Evolutionary conservation across 2,113 vertebrate species (phyloP), one percentile per base, ranked within the genome.

Genomic region (Hepsetus odoe): DNA sequence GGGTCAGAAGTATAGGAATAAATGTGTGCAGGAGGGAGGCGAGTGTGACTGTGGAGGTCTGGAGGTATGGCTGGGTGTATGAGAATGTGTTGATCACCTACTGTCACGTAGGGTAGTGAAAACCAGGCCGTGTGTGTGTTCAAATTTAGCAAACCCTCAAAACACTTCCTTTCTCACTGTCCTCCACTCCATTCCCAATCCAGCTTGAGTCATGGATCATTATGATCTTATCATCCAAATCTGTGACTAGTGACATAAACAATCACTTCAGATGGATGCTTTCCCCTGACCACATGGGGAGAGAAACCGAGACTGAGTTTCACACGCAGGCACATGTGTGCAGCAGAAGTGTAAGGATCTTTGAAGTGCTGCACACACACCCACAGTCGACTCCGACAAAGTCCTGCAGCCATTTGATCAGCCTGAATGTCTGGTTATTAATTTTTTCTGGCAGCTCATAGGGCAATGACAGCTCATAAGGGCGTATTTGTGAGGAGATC

Each of bases 1-100:
- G 13, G 98, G 96, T 11, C 96, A 92, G 83, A 97, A 97, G 85
- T 99, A 97, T 75, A 97, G 98, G 62, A 99, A 99, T 12, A 95
- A 96, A 82, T 98, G 96, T 0, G 95, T 99, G 80, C 97, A 99
- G 83, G 97, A 97, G 35, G 96, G 95, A 40, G 98, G 99, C 86
- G 94, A 98, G 86, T 99, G 98, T 0, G 98, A 99, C 94, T 99
- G 98, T 0, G 98, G 97, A 11, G 97, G 98, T 74, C 92, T 90
- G 0, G 97, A 98, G 89, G 97, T 98, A 89, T 75, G 72, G 8
- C 24, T 11, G 12, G 18, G 40, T 18, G n/a, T 42, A 10, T 64
- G 11, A n/a, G n/a, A n/a, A n/a, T 12, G 24, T 72, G 67, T 75
- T 32, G 28, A 61, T 12, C 26, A 62, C 18, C 1, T 22, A 20